Conservation (phyloP, 2,888 invertebrate genomes). For the Metacarcinus magister region DNA sequence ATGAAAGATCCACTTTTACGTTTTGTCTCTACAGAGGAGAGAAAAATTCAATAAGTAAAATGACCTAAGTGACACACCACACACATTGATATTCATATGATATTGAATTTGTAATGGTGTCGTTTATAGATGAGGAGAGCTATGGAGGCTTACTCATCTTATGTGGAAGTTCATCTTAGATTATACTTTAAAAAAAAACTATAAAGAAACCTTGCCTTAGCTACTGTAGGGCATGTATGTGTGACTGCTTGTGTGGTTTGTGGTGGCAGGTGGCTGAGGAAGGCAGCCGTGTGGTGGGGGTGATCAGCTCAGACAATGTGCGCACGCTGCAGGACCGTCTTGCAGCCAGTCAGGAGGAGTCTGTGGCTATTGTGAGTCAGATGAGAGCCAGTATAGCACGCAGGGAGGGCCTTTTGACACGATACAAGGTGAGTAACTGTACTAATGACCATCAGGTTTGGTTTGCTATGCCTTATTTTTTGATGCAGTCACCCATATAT, state of each 20-base stretch:
- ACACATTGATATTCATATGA: too few relatives aligned
- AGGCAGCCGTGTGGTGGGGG: constrained; percentile 65
- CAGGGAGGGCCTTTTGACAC: constrained; percentile 79
- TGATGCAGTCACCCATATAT: neutral
- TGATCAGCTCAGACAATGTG: constrained; percentile 70
- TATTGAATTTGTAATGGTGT: too few relatives aligned
- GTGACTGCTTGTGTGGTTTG: neutral
- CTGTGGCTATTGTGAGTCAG: constrained; percentile 71
- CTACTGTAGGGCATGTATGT: too few relatives aligned
- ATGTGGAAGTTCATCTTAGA: neutral
- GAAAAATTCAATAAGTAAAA: too few relatives aligned
- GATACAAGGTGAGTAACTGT: constrained; percentile 73
- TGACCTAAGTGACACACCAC: too few relatives aligned
- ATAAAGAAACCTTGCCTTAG: too few relatives aligned
- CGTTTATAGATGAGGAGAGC: too few relatives aligned
- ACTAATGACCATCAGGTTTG: neutral
- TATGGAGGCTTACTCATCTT: too few relatives aligned
- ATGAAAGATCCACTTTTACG: too few relatives aligned
- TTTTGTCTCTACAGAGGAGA: too few relatives aligned
- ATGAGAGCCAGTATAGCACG: constrained; percentile 81
- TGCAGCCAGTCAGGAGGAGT: constrained; percentile 71
- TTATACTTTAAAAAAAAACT: too few relatives aligned
- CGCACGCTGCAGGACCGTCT: constrained; percentile 68
- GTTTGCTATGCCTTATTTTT: neutral
- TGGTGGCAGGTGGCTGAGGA: constrained; percentile 41